Evolutionary conservation across 2,888 invertebrate genomes (phyloP).

Genomic region (Eutolmus rufibarbis): DNA sequence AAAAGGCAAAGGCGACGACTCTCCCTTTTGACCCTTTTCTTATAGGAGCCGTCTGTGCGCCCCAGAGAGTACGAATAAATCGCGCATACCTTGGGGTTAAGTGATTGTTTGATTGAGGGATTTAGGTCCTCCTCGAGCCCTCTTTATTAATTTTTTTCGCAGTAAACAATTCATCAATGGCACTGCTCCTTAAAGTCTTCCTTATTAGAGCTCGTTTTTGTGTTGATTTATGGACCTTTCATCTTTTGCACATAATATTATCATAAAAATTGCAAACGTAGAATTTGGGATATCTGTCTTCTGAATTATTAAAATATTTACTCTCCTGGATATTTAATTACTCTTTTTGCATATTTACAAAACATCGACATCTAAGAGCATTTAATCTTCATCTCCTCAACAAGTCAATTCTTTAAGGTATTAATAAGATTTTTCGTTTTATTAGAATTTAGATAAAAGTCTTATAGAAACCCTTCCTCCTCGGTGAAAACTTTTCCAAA

Average conservation of each 20-base stretch:
- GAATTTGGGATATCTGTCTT: background rate
- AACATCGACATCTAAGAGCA: background rate
- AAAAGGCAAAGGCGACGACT: slow-evolving; percentile 20
- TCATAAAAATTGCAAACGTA: background rate
- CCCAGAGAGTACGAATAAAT: slow-evolving; percentile 30
- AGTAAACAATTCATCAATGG: slow-evolving; percentile 11
- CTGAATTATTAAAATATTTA: background rate
- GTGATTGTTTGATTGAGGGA: slow-evolving; percentile 38
- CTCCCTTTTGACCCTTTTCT: slow-evolving; percentile 37
- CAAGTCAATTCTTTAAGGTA: background rate
- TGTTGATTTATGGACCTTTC: background rate
- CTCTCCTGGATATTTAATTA: background rate
- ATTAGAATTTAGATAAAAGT: background rate
- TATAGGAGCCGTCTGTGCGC: slow-evolving; percentile 13
- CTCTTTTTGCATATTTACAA: background rate
- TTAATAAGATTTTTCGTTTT: background rate
- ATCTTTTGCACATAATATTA: background rate
- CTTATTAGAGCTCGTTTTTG: background rate
- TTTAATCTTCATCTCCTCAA: background rate
- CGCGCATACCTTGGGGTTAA: slow-evolving; percentile 38
- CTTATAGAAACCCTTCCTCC: background rate
- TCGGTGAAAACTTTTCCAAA: background rate
- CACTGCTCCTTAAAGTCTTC: background rate
- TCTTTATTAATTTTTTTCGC: slow-evolving; percentile 19
- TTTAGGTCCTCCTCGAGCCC: background rate